A percentile compares a stretch with the other conserved stretches of the same genome.
Conservation (phyloP, 2,113 vertebrate species). For the Brachyhypopomus gauderio region DNA sequence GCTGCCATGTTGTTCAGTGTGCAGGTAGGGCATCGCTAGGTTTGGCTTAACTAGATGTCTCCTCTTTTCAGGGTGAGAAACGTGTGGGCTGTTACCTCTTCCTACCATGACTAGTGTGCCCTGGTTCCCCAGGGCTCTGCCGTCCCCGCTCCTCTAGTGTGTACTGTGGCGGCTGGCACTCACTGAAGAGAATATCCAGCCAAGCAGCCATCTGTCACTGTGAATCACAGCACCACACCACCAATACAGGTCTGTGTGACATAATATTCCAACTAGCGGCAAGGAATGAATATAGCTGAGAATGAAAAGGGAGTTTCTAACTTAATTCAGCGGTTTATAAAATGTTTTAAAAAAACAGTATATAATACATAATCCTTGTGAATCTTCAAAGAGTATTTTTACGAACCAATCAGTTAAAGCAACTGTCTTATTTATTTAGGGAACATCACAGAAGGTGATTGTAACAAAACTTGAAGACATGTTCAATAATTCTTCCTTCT, state of each 20-base stretch:
- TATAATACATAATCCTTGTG: no score
- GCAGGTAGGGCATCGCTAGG: background rate
- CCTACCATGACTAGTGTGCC: slow-evolving; percentile 39
- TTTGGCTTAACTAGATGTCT: slow-evolving; percentile 26
- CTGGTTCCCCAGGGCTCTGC: slow-evolving; percentile 44
- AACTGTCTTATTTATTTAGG: background rate
- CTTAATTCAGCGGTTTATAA: background rate
- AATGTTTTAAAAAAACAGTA: no score
- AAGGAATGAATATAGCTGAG: background rate
- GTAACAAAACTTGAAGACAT: background rate
- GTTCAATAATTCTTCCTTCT: background rate
- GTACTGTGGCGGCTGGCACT: slow-evolving; percentile 37
- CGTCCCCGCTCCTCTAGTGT: slow-evolving; percentile 31
- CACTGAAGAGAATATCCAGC: slow-evolving; percentile 48
- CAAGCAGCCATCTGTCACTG: slow-evolving; percentile 55
- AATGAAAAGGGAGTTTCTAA: background rate
- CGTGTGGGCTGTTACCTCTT: slow-evolving; percentile 35
- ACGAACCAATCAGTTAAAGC: no score
- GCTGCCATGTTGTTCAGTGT: slow-evolving; percentile 1
- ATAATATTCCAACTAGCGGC: slow-evolving; percentile 20
- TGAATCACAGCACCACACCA: slow-evolving; percentile 39
- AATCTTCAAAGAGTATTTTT: no score
- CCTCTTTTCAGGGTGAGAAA: slow-evolving; percentile 39
- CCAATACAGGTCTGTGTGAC: slow-evolving; percentile 30
- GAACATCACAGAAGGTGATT: background rate